These are phyloP conservation scores for Petrolisthes cinctipes DNA, from an alignment of 2,888 invertebrate species.

Conservation along the genomic window DNA sequence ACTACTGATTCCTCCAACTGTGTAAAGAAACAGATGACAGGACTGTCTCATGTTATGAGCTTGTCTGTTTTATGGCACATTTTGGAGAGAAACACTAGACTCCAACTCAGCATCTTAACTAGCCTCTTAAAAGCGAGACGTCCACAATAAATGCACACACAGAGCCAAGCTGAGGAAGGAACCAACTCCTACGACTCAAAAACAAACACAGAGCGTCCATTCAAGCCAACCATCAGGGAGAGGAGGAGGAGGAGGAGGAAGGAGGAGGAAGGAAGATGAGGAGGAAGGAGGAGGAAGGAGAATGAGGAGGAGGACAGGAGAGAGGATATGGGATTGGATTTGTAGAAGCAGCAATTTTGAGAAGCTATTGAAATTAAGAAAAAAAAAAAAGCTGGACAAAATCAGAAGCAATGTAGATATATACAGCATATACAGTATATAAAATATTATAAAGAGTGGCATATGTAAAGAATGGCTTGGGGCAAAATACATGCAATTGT, in stretches of 20 bases:
- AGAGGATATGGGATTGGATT: background rate
- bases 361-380: background rate
- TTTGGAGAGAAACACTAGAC: no score
- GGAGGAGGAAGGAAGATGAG: background rate
- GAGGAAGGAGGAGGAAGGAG: background rate
- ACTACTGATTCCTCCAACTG: no score
- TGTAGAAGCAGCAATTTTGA: background rate
- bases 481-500: background rate
- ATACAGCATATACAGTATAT: no score
- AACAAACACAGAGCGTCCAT: background rate
- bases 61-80: no score
- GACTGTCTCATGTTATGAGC: no score
- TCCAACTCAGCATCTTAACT: background rate
- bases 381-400: background rate
- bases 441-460: no score
- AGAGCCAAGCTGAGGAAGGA: background rate
- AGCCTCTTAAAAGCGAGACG: background rate
- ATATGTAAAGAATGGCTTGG: background rate
- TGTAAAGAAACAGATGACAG: no score
- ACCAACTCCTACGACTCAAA: background rate
- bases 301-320: background rate
- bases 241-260: conserved; percentile 1
- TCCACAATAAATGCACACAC: background rate
- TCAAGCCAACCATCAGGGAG: background rate
- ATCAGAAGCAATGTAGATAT: no score